A percentile compares a stretch with the other conserved stretches of the same genome.
These are phyloP conservation scores for Clinocottus analis DNA, from an alignment of 2,113 vertebrate genomes.

Conservation along the genomic window DNA sequence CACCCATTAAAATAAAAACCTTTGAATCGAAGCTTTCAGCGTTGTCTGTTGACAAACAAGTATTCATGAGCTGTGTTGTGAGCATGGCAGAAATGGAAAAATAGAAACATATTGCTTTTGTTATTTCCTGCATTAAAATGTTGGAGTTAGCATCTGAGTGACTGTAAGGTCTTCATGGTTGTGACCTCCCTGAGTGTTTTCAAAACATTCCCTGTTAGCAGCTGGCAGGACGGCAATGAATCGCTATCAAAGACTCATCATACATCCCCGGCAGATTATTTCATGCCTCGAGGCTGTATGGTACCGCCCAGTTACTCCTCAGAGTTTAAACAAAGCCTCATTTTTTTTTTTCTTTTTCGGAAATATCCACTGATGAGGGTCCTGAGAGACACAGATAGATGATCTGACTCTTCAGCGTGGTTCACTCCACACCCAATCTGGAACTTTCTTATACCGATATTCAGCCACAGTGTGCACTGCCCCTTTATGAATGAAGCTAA, in stretches of 20 bases:
- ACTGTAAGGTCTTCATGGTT: neutral
- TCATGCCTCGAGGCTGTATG: constrained; percentile 49
- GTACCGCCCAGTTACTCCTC: constrained; percentile 22
- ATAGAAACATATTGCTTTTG: neutral
- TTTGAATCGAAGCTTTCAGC: neutral
- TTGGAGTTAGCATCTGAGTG: constrained; percentile 6
- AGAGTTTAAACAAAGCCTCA: constrained; percentile 72
- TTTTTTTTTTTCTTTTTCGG: constrained; percentile 52
- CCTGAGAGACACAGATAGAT: constrained; percentile 45
- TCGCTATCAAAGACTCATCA: constrained; percentile 41
- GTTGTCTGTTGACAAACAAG: neutral
- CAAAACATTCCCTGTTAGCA: neutral
- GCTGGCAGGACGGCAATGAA: neutral
- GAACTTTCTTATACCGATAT: constrained; percentile 26
- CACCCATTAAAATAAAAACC: neutral
- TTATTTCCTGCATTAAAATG: neutral
- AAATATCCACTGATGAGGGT: constrained; percentile 51
- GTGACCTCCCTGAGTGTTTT: neutral
- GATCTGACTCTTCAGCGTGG: constrained; percentile 8
- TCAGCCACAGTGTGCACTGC: constrained; percentile 36
- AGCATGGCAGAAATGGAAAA: neutral
- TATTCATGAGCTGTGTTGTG: neutral
- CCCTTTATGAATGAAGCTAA: constrained; percentile 41
- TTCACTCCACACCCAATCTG: constrained; percentile 32
- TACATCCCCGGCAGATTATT: constrained; percentile 54